Conservation (phyloP, 2,797 vertebrate species). For the Urocyon cinereoargenteus region DNA sequence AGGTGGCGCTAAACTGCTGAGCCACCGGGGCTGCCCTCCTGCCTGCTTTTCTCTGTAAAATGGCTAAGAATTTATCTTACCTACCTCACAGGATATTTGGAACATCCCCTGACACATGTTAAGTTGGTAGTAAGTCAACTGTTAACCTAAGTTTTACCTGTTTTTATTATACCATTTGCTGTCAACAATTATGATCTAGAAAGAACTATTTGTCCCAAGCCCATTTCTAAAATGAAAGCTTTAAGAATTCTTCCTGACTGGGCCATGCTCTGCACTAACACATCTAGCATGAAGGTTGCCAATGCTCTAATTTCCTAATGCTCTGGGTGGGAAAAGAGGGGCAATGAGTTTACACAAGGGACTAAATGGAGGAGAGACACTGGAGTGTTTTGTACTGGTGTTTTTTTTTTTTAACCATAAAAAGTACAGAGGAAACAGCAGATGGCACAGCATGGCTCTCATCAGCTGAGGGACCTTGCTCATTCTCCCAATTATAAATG, state of each 20-base stretch:
- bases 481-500: background rate
- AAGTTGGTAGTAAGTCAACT: background rate
- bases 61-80: background rate
- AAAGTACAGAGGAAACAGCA: background rate
- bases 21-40: background rate
- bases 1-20: too few relatives aligned
- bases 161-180: background rate
- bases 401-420: background rate
- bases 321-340: background rate
- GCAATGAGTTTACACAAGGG: background rate
- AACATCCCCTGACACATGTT: background rate
- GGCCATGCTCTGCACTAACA: background rate
- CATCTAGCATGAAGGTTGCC: too few relatives aligned
- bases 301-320: background rate
- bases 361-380: background rate
- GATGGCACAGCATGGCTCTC: background rate
- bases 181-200: background rate
- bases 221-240: background rate
- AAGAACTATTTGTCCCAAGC: background rate
- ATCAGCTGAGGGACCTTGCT: background rate
- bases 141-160: background rate
- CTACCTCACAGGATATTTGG: background rate
- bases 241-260: background rate
- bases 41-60: background rate
- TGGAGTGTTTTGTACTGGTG: background rate